These are phyloP conservation scores for Regulus satrapa DNA, from an alignment of 2,113 vertebrate species.

Conservation along the genomic window DNA sequence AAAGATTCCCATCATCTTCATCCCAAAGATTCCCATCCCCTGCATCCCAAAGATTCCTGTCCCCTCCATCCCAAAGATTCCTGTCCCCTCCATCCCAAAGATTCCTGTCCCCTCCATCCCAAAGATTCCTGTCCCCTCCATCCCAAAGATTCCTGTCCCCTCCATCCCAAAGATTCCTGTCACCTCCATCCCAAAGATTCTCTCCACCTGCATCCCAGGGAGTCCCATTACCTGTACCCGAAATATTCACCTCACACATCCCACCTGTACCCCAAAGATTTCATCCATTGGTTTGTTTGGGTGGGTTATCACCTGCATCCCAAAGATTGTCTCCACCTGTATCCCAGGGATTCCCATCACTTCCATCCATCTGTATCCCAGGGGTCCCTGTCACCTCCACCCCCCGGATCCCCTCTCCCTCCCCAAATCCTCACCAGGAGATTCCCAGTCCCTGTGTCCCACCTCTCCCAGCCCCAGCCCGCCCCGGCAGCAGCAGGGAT, in stretches of 20 bases:
- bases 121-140: too few species aligned
- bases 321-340: accelerated
- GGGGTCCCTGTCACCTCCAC: too few species aligned
- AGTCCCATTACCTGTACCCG: too few species aligned
- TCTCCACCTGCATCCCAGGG: neutral
- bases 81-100: neutral
- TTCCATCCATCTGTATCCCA: neutral
- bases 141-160: too few species aligned
- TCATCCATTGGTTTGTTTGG: too few species aligned
- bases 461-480: accelerated
- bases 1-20: too few species aligned
- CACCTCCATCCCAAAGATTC: too few species aligned
- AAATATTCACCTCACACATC: neutral
- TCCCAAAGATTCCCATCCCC: too few species aligned
- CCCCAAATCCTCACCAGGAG: neutral
- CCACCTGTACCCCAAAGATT: neutral
- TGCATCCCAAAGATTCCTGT: neutral
- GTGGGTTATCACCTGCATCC: accelerated
- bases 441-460: accelerated
- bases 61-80: neutral
- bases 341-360: neutral
- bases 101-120: neutral
- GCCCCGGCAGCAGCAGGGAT: neutral
- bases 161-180: neutral
- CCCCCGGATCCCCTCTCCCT: too few species aligned